phyloP scores from a whole-genome alignment of 2,113 vertebrate species.

The Mobula birostris region DNA sequence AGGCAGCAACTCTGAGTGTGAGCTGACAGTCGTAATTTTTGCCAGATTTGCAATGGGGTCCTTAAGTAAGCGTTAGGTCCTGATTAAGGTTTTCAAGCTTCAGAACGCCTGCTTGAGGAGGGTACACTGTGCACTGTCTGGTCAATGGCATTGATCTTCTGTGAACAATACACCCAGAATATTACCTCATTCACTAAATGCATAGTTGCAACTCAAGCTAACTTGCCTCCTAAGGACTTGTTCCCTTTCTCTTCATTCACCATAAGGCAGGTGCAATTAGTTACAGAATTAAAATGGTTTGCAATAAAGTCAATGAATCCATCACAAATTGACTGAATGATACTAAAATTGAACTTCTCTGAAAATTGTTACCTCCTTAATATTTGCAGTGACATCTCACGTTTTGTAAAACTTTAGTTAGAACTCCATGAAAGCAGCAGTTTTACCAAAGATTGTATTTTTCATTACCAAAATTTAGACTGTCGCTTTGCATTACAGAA shows the following conservation, averaged over 20 bases:
- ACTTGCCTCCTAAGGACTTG: background rate
- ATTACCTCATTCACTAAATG: background rate
- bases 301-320: background rate
- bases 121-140: background rate
- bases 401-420: background rate
- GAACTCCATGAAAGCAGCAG: background rate
- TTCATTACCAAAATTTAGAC: background rate
- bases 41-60: background rate
- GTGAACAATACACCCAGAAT: no score
- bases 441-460: background rate
- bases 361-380: background rate
- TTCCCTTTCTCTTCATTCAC: background rate
- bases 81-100: background rate
- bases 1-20: background rate
- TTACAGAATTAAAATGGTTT: background rate
- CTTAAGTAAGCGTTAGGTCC: background rate
- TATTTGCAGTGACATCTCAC: background rate
- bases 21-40: background rate
- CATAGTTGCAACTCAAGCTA: background rate
- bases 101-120: background rate
- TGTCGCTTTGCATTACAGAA: slow-evolving; percentile 49
- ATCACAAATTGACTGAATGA: background rate
- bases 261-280: background rate
- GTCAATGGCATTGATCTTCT: background rate
- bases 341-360: background rate